These are phyloP conservation scores for Trachelipus rathkii DNA, from an alignment of 1,140 invertebrate species.

Conservation along the genomic window DNA sequence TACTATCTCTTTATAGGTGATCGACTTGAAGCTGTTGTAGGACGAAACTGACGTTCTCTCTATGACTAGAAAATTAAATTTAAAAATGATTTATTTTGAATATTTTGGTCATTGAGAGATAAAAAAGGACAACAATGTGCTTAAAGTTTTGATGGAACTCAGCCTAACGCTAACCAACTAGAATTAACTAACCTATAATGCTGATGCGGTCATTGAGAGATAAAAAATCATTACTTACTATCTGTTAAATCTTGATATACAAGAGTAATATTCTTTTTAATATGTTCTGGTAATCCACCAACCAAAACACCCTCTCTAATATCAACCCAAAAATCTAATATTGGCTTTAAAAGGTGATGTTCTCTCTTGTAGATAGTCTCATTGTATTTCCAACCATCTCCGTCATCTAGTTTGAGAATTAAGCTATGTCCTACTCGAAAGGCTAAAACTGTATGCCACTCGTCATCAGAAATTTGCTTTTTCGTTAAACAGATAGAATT, in stretches of 20 bases:
- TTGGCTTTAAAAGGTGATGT: neutral
- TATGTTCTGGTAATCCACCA: neutral
- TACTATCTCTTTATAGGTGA: too few relatives aligned
- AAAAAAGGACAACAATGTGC: too few relatives aligned
- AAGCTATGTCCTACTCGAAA: neutral
- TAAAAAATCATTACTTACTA: neutral
- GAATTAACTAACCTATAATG: too few relatives aligned
- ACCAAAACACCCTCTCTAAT: neutral
- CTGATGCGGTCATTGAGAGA: neutral
- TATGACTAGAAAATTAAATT: too few relatives aligned
- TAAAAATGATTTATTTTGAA: too few relatives aligned
- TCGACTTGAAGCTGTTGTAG: too few relatives aligned
- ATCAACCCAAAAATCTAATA: conserved; percentile 1
- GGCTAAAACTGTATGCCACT: neutral
- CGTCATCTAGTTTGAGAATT: neutral
- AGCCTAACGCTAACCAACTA: too few relatives aligned
- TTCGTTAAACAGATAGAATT: neutral
- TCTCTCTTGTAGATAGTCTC: neutral
- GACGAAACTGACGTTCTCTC: too few relatives aligned
- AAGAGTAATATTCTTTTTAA: neutral
- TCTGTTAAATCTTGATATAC: neutral
- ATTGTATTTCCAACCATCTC: neutral
- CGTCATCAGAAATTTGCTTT: neutral
- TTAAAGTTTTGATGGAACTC: too few relatives aligned
- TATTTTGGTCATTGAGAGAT: too few relatives aligned